Evolutionary conservation across 2,113 vertebrate genomes (phyloP).

Genomic region (Cacatua alba): DNA sequence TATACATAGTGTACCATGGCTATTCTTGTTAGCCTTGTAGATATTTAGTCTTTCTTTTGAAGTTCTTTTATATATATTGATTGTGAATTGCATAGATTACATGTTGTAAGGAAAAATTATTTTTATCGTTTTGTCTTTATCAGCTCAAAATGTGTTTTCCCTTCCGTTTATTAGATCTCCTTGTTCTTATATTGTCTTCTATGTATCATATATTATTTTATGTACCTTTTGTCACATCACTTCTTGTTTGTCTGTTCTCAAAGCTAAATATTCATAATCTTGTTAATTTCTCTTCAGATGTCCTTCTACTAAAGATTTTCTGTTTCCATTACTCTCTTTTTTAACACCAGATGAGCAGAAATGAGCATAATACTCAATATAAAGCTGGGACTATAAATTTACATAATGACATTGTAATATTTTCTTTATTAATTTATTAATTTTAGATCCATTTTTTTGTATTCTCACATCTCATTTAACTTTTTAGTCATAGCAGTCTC

Average conservation of each 20-base stretch:
- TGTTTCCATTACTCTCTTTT: not conserved
- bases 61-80: not conserved
- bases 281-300: not conserved
- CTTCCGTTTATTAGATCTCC: not conserved
- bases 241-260: not conserved
- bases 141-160: not conserved
- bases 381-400: not conserved
- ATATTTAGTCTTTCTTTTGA: not conserved
- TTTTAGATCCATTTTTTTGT: not conserved
- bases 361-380: not conserved
- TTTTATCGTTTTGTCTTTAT: not conserved
- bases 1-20: not conserved
- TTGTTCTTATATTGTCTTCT: not conserved
- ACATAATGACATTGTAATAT: not conserved
- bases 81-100: not conserved
- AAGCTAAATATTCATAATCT: not conserved
- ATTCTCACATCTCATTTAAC: not conserved
- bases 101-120: not conserved
- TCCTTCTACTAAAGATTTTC: not conserved
- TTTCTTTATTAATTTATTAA: slow-evolving; percentile 2
- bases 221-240: not conserved
- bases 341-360: not conserved
- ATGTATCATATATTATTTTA: not conserved
- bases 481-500: not conserved
- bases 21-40: not conserved